Percentiles rank a stretch among this genome's conserved stretches.
Evolutionary conservation across 37 sponge, comb jelly and placozoan genomes (phyloP).

Genomic region (Aphrocallistes beatrix): DNA sequence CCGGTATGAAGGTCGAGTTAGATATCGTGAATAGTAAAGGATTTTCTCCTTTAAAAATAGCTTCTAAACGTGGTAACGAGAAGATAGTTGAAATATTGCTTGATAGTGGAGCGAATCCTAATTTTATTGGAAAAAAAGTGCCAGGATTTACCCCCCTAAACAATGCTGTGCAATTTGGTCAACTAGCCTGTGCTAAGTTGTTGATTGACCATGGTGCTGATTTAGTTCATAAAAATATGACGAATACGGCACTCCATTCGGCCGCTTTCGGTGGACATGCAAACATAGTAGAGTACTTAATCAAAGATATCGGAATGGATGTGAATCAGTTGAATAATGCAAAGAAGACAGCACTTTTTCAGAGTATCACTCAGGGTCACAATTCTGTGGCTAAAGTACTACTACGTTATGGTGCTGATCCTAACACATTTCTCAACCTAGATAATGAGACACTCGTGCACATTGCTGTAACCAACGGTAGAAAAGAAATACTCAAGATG

Average conservation of each 20-base stretch:
- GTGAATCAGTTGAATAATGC: constrained; percentile 13
- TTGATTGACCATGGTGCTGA: neutral
- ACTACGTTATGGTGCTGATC: neutral
- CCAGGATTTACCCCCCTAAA: constrained; percentile 1
- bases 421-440: neutral
- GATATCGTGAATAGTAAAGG: neutral
- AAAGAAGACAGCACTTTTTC: neutral
- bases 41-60: neutral
- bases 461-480: neutral
- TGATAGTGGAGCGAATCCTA: neutral
- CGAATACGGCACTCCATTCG: neutral
- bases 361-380: neutral
- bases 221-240: neutral
- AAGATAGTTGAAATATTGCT: neutral
- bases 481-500: neutral
- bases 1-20: neutral
- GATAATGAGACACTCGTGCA: neutral
- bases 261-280: neutral
- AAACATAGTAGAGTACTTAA: neutral
- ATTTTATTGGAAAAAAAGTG: neutral
- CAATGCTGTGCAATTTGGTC: neutral
- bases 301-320: neutral
- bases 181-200: neutral
- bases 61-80: neutral
- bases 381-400: neutral